phyloP scores from a whole-genome alignment of 2,888 invertebrate species.

The Pycnomerus fuliginosus region DNA sequence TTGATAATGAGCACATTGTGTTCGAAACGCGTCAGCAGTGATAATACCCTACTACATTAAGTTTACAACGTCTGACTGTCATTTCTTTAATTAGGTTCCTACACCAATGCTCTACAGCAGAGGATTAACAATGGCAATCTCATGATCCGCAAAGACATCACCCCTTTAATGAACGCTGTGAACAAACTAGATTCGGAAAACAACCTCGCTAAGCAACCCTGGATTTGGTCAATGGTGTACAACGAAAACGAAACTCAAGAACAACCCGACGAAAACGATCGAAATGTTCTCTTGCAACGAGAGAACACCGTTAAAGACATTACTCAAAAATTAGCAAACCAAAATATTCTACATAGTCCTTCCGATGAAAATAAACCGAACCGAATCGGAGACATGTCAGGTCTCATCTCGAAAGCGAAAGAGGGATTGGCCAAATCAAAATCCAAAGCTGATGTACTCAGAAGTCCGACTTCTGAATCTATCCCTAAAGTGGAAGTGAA shows the following conservation, averaged over 20 bases:
- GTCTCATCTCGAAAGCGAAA: slow-evolving; percentile 90
- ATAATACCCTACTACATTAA: too few relatives aligned
- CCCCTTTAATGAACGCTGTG: slow-evolving; percentile 58
- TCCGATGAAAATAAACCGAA: slow-evolving; percentile 61
- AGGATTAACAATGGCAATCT: slow-evolving; percentile 61
- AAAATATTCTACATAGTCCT: slow-evolving; percentile 59
- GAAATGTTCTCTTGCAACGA: slow-evolving; percentile 65
- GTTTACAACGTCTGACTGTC: slow-evolving; percentile 2
- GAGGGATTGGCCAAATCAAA: slow-evolving; percentile 80
- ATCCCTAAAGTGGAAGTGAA: slow-evolving; percentile 66
- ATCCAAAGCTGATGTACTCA: slow-evolving; percentile 74
- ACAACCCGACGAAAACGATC: slow-evolving; percentile 54
- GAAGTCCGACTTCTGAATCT: slow-evolving; percentile 70
- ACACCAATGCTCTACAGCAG: slow-evolving; percentile 60
- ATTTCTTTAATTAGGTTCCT: slow-evolving; percentile 53
- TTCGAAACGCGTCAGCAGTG: too few relatives aligned
- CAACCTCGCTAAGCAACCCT: slow-evolving; percentile 48
- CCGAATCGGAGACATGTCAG: slow-evolving; percentile 81
- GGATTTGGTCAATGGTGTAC: slow-evolving; percentile 54
- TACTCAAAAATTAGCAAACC: slow-evolving; percentile 79
- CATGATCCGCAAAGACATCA: slow-evolving; percentile 58
- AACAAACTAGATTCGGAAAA: slow-evolving; percentile 60
- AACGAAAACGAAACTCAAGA: slow-evolving; percentile 59
- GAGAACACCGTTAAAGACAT: slow-evolving; percentile 88
- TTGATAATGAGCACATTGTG: too few relatives aligned